phyloP scores from a whole-genome alignment of 1,140 invertebrate genomes.

The Bacillus rossius region DNA sequence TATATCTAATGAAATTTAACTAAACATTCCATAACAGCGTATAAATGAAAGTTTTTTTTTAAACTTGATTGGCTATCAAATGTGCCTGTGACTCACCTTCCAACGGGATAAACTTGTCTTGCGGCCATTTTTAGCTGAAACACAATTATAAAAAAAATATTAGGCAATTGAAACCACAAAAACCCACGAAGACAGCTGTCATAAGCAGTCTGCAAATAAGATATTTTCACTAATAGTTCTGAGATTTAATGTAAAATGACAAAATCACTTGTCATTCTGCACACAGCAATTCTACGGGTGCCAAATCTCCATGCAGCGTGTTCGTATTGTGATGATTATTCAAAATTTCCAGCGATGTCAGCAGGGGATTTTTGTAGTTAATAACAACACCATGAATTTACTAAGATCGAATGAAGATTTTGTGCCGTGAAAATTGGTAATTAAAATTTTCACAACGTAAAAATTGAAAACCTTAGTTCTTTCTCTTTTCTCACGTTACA shows the following conservation, averaged over 20 bases:
- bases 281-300: background rate
- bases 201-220: background rate
- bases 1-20: too few species aligned
- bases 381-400: too few species aligned
- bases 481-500: too few species aligned
- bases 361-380: too few species aligned
- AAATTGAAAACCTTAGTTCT: too few species aligned
- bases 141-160: slow-evolving; percentile 5
- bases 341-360: too few species aligned
- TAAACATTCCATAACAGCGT: background rate
- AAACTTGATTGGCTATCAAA: background rate
- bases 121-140: slow-evolving; percentile 34
- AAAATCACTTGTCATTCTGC: background rate
- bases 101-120: slow-evolving; percentile 50
- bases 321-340: too few species aligned
- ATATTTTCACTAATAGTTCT: background rate
- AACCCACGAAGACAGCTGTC: background rate
- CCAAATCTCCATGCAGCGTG: background rate
- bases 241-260: background rate
- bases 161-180: slow-evolving; percentile 10
- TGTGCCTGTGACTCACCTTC: slow-evolving; percentile 40
- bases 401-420: too few species aligned
- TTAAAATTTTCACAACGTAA: too few species aligned
- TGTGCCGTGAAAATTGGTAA: too few species aligned
- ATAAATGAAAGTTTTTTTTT: background rate